Conservation (phyloP, 1,140 invertebrate species). For the Mesaphorura yosii region DNA sequence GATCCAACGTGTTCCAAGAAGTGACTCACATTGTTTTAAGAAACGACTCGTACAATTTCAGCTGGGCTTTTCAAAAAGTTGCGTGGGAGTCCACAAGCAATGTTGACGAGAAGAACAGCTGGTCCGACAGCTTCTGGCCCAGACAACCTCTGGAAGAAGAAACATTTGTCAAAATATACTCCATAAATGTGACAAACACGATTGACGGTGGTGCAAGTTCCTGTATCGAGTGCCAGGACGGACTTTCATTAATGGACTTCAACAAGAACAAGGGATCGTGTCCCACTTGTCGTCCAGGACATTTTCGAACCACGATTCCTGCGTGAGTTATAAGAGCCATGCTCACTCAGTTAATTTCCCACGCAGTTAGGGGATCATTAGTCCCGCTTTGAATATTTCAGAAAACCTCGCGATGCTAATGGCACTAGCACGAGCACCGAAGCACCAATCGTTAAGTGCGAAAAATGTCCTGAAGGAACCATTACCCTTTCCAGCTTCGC, state of each 20-base stretch:
- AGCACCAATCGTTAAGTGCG: slow-evolving; percentile 31
- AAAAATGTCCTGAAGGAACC: slow-evolving; percentile 41
- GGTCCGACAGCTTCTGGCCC: slow-evolving; percentile 1
- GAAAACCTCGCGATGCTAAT: not conserved
- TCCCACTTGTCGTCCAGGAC: slow-evolving; percentile 18
- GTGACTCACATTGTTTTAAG: slow-evolving; percentile 38
- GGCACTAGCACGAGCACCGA: slow-evolving; percentile 20
- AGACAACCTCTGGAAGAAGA: slow-evolving; percentile 25
- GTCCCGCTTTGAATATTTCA: not conserved
- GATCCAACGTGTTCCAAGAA: slow-evolving; percentile 34
- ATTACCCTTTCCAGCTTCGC: slow-evolving; percentile 38
- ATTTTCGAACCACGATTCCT: slow-evolving; percentile 11
- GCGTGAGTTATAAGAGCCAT: not conserved
- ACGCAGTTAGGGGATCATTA: not conserved
- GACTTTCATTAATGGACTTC: not conserved
- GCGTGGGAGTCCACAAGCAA: slow-evolving; percentile 32
- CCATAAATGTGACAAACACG: slow-evolving; percentile 49
- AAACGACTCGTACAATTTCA: slow-evolving; percentile 43
- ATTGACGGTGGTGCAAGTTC: slow-evolving; percentile 44
- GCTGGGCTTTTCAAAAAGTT: slow-evolving; percentile 47
- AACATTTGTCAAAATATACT: slow-evolving; percentile 43
- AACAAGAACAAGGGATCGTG: slow-evolving; percentile 9
- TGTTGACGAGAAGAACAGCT: slow-evolving; percentile 10
- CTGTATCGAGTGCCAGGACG: slow-evolving; percentile 45
- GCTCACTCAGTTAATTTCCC: too few relatives aligned